Percentiles rank a stretch among this genome's conserved stretches.
These are phyloP conservation scores for Xanthia icteritia DNA, from an alignment of 2,888 invertebrate genomes.

Conservation along the genomic window DNA sequence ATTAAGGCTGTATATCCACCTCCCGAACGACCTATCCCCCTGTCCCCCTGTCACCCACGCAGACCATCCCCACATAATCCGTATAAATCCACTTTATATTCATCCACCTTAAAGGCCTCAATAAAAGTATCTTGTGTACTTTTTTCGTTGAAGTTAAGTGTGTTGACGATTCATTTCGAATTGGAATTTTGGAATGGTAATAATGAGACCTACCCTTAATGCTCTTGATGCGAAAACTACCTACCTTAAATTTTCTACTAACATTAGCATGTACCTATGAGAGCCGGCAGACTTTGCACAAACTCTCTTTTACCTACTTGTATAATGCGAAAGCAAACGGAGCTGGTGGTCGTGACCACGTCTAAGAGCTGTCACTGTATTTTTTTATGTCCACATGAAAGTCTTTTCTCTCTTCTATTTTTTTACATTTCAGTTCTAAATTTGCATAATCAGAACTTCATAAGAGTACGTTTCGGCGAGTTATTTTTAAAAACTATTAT, in stretches of 20 bases:
- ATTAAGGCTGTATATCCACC: slow-evolving; percentile 83
- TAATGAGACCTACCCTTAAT: neutral
- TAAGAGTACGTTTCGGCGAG: no score
- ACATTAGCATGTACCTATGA: neutral
- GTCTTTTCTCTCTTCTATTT: no score
- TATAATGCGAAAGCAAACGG: no score
- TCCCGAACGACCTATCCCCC: slow-evolving; percentile 69
- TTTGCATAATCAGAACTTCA: no score
- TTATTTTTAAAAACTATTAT: no score
- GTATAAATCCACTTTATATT: slow-evolving; percentile 89
- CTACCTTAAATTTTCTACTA: neutral
- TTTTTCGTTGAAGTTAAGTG: slow-evolving; percentile 72
- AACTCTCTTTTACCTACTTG: no score
- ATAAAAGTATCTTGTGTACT: slow-evolving; percentile 86
- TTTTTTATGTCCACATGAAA: no score
- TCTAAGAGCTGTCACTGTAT: no score
- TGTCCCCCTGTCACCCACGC: slow-evolving; percentile 70
- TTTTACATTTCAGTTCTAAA: no score
- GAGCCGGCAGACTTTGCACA: neutral
- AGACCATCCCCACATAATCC: slow-evolving; percentile 87
- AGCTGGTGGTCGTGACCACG: no score
- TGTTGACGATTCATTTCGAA: slow-evolving; percentile 69
- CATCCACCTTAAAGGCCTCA: slow-evolving; percentile 90
- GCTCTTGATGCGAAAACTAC: neutral
- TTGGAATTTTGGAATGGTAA: slow-evolving; percentile 43